Evolutionary conservation across 2,797 vertebrate genomes (phyloP), one percentile per base, ranked within the genome.

Genomic region (Myotis planiceps): DNA sequence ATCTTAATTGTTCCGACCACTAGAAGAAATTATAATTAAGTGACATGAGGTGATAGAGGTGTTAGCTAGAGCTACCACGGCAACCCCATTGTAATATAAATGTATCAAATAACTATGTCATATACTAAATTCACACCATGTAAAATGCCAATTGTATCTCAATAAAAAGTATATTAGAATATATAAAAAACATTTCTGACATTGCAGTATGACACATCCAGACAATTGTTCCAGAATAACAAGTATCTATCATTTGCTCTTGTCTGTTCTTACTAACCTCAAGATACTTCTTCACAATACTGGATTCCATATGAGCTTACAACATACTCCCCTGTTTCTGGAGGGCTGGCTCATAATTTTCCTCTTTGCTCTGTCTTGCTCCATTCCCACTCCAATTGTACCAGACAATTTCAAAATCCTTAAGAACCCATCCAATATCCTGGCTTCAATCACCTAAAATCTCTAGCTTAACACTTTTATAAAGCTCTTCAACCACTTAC

Each of bases 1-100:
- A 78, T 89, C 66, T 45, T 88, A 53, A 74, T 49, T 72, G 84
- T 87, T 65, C 29, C 66, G 23, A 42, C 13, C 6, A 76, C 39
- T 42, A 69, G 39, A 60, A 68, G 39, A 69, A 58, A 27, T 49
- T 19, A 68, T 10, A 58, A 49, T 51, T 39, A 12, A 6, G 15
- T 60, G 32, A 39, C 42, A 23, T 15, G 27, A 71, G 21, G 23
- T 19, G 29, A 60, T 0, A 16, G 60, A 76, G 32, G 27, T 45
- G 5, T 42, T 49, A 69, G 34, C 47, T 45, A 66, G 13, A 2
- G 15, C 37, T 21, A 37, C n/a, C 21, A 45, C 0, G 6, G 10
- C 80, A 68, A 68, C 32, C 39, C 6, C 12, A 42, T 2, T 39
- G 42, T 21, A 12, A 21, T 16, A 51, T 16, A 21, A 34, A 51